Evolutionary conservation across 2,113 vertebrate species (phyloP), one percentile per base, ranked within the genome.

Genomic region (Gambusia holbrooki): DNA sequence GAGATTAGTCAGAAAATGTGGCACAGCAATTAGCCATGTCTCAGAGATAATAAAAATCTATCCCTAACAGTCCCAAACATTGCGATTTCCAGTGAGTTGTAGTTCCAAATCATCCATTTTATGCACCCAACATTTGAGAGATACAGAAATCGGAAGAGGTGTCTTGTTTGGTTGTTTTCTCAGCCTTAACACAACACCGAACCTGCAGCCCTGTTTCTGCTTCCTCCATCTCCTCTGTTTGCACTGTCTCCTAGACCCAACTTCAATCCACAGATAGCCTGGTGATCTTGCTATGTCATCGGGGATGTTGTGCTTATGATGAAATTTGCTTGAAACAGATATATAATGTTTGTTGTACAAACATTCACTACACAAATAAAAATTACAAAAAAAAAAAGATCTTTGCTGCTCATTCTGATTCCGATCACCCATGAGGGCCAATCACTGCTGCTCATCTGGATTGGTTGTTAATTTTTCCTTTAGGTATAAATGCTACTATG

Each of bases 91-190:
- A 11, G 0, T 10, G 35, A 35, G 35, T 35, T 35, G 35, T 35
- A 35, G 35, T 35, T 35, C 35, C 35, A 35, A 10, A 35, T 35
- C 35, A 35, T 10, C 35, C 35, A 35, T 35, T 35, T 35, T 35
- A 35, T 9, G 33, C 33, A 35, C 33, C 8, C 8, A 7, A 33
- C 33, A 8, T 40, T 66, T 3, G 9, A 27, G 10, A 66, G 29
- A 33, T 28, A n/a, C 12, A 66, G 37, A 13, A 37, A 35, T 67
- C 13, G 5, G 66, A 8, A 67, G 4, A 64, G 17, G 2, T 64
- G 62, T 17, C 4, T 67, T 42, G 37, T 67, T 12, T 42, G 35
- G 65, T 67, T 45, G n/a, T 67, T 67, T 67, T 17, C 65, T 67
- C 27, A 67, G 66, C 37, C 37, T 67, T 17, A 28, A 5, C n/a